phyloP scores from a whole-genome alignment of 2,888 invertebrate genomes.

The Amaurobius ferox region DNA sequence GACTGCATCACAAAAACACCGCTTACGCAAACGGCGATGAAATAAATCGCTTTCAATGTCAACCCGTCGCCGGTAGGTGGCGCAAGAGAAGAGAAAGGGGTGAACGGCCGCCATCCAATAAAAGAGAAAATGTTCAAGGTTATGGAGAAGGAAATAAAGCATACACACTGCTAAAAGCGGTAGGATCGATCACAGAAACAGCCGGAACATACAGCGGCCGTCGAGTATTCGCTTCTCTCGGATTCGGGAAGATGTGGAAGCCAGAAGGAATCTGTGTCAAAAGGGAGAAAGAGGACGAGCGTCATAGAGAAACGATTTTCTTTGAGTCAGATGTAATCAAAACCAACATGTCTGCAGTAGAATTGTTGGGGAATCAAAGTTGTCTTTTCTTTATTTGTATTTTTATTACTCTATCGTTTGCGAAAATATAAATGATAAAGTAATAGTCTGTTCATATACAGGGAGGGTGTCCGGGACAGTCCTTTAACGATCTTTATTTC shows the following conservation, averaged over 20 bases:
- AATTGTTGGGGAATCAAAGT: too few relatives aligned
- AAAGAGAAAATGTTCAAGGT: constrained; percentile 65
- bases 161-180: not conserved
- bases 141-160: constrained; percentile 44
- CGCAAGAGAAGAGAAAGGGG: constrained; percentile 44
- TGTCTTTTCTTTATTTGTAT: too few relatives aligned
- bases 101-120: constrained; percentile 56
- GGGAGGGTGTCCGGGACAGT: too few relatives aligned
- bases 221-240: not conserved
- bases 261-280: too few relatives aligned
- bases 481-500: too few relatives aligned
- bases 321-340: too few relatives aligned
- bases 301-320: not conserved
- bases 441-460: too few relatives aligned
- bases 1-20: not conserved
- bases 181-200: constrained; percentile 5
- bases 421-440: too few relatives aligned
- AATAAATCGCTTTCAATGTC: constrained; percentile 24
- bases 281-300: too few relatives aligned
- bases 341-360: too few relatives aligned
- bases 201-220: constrained; percentile 24
- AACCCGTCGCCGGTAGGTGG: constrained; percentile 26
- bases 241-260: not conserved
- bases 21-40: constrained; percentile 12
- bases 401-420: too few relatives aligned